Evolutionary conservation across 2,797 vertebrate genomes (phyloP), one percentile per base, ranked within the genome.

Genomic region (Cichlasoma orientale): DNA sequence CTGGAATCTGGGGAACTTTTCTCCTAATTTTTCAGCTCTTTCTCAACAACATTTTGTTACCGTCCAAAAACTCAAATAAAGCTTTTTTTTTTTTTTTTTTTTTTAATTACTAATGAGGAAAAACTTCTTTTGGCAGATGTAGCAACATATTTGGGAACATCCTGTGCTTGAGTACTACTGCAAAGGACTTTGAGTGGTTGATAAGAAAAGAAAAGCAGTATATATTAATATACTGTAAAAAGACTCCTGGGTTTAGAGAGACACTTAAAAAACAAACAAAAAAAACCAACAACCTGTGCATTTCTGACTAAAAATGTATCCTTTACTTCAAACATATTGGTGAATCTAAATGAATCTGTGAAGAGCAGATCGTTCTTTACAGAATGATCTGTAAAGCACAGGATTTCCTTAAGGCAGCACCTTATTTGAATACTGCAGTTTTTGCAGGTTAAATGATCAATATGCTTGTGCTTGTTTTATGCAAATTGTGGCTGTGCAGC

Each of bases 381-480:
- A 74, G 55, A 9, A 31, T n/a, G 14, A 36, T 3, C 6, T 59
- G 59, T 38, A 21, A 69, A 59, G 66, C 75, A 52, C 82, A 80
- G 80, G 82, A 89, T 84, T 80, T 89, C 82, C 85, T 90, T 4
- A 53, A 38, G 50, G 44, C 53, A 74, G 36, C 72, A 14, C 54
- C 78, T 68, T 53, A 88, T 92, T 91, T 90, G 84, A 90, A 89
- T 91, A 72, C 56, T 89, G 84, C 85, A 61, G 16, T 3, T 79
- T 90, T 88, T 90, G 86, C 86, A 87, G 86, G 86, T 83, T 57
- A 90, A 84, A 88, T 77, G 27, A 27, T 69, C 23, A 69, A 52
- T 77, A 41, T 6, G 68, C 33, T 7, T 23, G 7, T 33, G 55
- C 57, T 7, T 59, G 33, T 55, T 77, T 72, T 31, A 36, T 79